Evolutionary conservation across 92 coral and sea anemone genomes (phyloP).

Genomic region (Chrysogorgia sp.): DNA sequence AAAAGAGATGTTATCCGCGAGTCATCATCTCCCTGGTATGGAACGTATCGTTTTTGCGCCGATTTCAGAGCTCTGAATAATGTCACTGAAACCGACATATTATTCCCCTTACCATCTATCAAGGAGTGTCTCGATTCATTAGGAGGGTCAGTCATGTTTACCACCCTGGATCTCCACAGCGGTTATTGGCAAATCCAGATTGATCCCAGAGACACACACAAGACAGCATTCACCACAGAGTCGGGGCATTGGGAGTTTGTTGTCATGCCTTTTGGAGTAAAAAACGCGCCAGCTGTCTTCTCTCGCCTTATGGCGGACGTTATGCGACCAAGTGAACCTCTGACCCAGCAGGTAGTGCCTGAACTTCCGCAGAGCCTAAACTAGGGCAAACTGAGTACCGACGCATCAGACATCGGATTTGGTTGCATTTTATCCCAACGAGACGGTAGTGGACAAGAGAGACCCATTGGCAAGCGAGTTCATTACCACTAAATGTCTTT

Average conservation of each 20-base stretch:
- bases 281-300: constrained; percentile 57
- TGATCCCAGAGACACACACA: constrained; percentile 25
- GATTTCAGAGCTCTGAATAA: constrained; percentile 40
- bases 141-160: constrained; percentile 40
- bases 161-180: constrained; percentile 53
- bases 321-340: constrained; percentile 53
- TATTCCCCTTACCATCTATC: constrained; percentile 62
- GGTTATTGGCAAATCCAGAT: constrained; percentile 58
- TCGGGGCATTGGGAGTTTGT: constrained; percentile 55
- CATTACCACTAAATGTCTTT: constrained; percentile 38
- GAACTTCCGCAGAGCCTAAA: constrained; percentile 52
- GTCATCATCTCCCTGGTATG: constrained; percentile 58
- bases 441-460: constrained; percentile 47
- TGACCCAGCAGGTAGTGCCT: constrained; percentile 44
- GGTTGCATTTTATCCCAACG: constrained; percentile 60
- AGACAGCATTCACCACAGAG: constrained; percentile 54
- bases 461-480: no score
- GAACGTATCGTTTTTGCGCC: constrained; percentile 47
- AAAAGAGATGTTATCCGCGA: constrained; percentile 51
- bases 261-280: constrained; percentile 61
- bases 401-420: constrained; percentile 45
- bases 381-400: no score
- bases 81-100: constrained; percentile 36
- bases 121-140: constrained; percentile 60
- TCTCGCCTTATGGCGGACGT: constrained; percentile 60